Evolutionary conservation across 2,113 vertebrate genomes (phyloP), one percentile per base, ranked within the genome.

Genomic region (Acinonyx jubatus): DNA sequence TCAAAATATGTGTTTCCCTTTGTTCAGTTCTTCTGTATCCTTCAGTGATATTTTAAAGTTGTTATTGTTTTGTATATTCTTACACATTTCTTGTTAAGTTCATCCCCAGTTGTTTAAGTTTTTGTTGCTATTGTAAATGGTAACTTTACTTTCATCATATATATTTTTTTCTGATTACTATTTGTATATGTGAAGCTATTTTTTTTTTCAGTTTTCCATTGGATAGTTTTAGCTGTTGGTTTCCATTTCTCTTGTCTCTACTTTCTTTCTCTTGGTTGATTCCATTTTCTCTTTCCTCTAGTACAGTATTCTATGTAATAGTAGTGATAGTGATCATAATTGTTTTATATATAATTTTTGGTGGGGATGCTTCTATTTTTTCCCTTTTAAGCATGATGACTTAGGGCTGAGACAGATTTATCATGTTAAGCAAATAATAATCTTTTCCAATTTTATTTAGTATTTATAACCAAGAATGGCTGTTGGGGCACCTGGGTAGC

Each of bases 401-500:
- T 93, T 31, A 52, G 16, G 48, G 18, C 68, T 94, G 27, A 90
- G 38, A 82, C 50, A 93, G n/a, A 94, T 50, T 96, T 78, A 15
- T 82, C 55, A 68, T 52, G 1, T 45, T 96, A 92, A 87, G 23
- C 11, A 92, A 57, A 31, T 92, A 86, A 25, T 78, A 6, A 68
- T 38, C 7, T 93, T 93, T 95, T 76, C 12, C 19, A 74, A 8
- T 89, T 95, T 94, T 92, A 93, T 33, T 91, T 89, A 33, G 15
- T 83, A n/a, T 74, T 96, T 83, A 69, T 79, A 95, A 71, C 87
- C 31, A 88, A 85, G 23, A 93, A 41, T 91, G 16, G 7, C 57
- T 61, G 21, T 61, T 61, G 57, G 57, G 57, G 57, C 57, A 61
- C 57, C 57, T 10, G 21, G 57, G 57, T 25, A 0, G 21, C 21